Evolutionary conservation across 1,140 invertebrate species (phyloP).

Genomic region (Bicyclus anynana): DNA sequence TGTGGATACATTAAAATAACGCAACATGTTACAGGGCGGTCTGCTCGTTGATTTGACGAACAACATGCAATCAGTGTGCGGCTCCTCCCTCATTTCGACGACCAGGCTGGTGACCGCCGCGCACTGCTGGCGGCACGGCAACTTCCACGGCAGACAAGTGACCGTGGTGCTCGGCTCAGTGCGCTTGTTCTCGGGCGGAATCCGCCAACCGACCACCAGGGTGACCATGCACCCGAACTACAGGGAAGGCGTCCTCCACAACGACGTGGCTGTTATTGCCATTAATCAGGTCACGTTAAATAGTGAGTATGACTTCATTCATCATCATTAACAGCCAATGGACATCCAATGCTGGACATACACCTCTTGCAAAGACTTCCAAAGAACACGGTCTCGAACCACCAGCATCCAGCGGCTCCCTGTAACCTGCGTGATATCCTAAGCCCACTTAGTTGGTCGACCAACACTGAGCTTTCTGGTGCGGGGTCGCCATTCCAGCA

Average conservation of each 20-base stretch:
- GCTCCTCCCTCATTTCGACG: constrained; percentile 15
- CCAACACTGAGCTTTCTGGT: too few relatives aligned
- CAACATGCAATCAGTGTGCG: constrained; percentile 8
- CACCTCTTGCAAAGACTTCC: too few relatives aligned
- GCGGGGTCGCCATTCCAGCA: too few relatives aligned
- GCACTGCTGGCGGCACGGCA: constrained; percentile 14
- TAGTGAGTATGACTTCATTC: background rate
- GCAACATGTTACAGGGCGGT: constrained; percentile 2
- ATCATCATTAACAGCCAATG: too few relatives aligned
- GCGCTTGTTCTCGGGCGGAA: constrained; percentile 1
- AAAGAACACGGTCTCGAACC: too few relatives aligned
- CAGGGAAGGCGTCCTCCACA: background rate
- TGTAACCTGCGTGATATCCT: too few relatives aligned
- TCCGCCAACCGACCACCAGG: background rate
- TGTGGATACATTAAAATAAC: background rate
- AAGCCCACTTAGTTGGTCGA: too few relatives aligned
- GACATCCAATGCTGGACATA: too few relatives aligned
- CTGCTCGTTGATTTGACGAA: constrained; percentile 4
- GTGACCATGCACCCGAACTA: constrained; percentile 2
- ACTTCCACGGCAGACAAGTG: background rate
- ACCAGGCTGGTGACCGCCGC: constrained; percentile 15
- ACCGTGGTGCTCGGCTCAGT: constrained; percentile 4
- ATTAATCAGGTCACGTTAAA: background rate
- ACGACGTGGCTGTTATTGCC: constrained; percentile 1
- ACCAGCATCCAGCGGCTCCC: too few relatives aligned